phyloP scores from a whole-genome alignment of 1,140 invertebrate species.

The Atopsyche davidsoni region DNA sequence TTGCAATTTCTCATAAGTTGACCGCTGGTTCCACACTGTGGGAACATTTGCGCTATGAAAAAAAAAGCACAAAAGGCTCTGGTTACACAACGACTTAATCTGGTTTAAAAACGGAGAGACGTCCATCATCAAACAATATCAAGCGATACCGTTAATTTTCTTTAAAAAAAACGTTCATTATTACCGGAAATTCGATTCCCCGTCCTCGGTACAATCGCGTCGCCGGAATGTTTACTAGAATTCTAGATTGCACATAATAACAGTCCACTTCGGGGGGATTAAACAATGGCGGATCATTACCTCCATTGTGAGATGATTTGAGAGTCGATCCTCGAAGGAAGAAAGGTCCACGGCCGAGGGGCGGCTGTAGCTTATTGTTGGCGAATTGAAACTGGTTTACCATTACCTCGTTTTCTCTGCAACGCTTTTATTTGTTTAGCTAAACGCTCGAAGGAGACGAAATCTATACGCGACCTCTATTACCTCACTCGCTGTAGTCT shows the following conservation, averaged over 20 bases:
- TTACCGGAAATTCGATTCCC: slow-evolving; percentile 9
- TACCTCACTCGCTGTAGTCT: slow-evolving; percentile 21
- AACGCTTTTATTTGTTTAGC: slow-evolving; percentile 28
- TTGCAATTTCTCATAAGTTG: too few species aligned
- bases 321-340: slow-evolving; percentile 20
- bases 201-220: neutral
- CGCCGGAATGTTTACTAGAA: slow-evolving; percentile 10
- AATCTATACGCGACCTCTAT: slow-evolving; percentile 25
- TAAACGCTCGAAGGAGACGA: slow-evolving; percentile 11
- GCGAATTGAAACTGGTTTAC: slow-evolving; percentile 29
- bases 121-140: slow-evolving; percentile 11
- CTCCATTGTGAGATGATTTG: slow-evolving; percentile 22
- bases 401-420: slow-evolving; percentile 25
- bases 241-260: slow-evolving; percentile 15
- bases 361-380: slow-evolving; percentile 27
- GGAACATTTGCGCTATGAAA: too few species aligned
- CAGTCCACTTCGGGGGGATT: slow-evolving; percentile 20
- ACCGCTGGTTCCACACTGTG: too few species aligned
- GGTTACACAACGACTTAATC: too few species aligned
- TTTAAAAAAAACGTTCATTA: slow-evolving; percentile 10
- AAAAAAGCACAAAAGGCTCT: too few species aligned
- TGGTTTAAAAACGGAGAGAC: neutral
- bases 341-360: slow-evolving; percentile 19
- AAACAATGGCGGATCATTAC: slow-evolving; percentile 29
- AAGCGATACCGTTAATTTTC: slow-evolving; percentile 16